A percentile compares a stretch with the other conserved stretches of the same genome.
These are phyloP conservation scores for Parasteatoda tepidariorum DNA, from an alignment of 1,140 invertebrate species.

Conservation along the genomic window DNA sequence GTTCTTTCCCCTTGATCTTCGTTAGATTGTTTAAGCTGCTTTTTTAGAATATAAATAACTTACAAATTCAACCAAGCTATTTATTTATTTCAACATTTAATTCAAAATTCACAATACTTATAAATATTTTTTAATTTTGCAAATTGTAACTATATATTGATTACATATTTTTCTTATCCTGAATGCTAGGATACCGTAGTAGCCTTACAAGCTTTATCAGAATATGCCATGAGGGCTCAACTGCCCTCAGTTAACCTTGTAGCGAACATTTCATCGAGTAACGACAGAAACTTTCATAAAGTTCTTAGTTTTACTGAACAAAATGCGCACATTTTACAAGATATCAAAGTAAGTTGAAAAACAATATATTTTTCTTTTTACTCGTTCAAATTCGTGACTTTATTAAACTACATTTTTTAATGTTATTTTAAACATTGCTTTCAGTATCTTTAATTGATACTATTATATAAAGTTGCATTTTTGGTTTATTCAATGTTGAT, in stretches of 20 bases:
- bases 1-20: no score
- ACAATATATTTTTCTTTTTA: neutral
- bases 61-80: no score
- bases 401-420: neutral
- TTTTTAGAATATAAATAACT: no score
- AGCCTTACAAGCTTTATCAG: conserved; percentile 68
- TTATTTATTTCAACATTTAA: no score
- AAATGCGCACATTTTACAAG: conserved; percentile 63
- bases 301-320: conserved; percentile 55
- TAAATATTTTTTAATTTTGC: no score
- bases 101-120: no score
- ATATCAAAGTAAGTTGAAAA: conserved; percentile 61
- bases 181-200: conserved; percentile 70
- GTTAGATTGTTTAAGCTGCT: no score
- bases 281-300: conserved; percentile 47
- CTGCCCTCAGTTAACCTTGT: conserved; percentile 62
- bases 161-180: conserved; percentile 22
- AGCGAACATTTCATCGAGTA: conserved; percentile 60
- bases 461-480: no score
- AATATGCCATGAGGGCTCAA: conserved; percentile 66
- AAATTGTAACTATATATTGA: neutral
- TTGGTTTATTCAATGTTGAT: no score
- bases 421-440: no score
- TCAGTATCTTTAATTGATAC: no score
- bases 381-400: neutral